phyloP scores from a whole-genome alignment of 2,113 vertebrate genomes.

The Ia io region DNA sequence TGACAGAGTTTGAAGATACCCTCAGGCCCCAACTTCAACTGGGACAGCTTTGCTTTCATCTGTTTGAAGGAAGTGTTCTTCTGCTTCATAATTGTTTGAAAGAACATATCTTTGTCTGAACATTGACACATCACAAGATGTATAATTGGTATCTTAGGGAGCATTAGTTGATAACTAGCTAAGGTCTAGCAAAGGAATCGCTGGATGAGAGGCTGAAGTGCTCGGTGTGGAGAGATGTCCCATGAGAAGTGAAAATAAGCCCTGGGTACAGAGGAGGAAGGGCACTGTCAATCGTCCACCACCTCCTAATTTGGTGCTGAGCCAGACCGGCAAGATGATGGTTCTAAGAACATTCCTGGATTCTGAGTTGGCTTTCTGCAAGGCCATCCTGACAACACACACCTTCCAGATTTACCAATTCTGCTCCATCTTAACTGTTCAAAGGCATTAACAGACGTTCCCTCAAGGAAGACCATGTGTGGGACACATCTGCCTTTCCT shows the following conservation, averaged over 20 bases:
- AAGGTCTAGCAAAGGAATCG: background rate
- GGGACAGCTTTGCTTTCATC: background rate
- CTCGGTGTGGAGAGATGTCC: background rate
- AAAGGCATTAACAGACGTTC: background rate
- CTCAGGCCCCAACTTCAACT: background rate
- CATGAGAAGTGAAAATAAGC: background rate
- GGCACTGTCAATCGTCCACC: background rate
- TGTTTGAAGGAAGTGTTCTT: background rate
- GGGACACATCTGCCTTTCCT: background rate
- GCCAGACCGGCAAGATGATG: background rate
- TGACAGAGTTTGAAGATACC: background rate
- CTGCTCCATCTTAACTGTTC: background rate
- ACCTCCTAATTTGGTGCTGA: background rate
- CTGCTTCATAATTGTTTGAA: background rate
- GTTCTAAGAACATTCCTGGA: background rate
- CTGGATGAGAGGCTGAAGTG: background rate
- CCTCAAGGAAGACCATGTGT: background rate
- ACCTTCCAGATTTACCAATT: background rate
- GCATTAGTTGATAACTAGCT: background rate
- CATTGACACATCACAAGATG: background rate
- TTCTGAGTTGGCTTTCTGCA: background rate
- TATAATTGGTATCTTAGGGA: background rate
- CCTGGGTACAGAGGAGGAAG: background rate
- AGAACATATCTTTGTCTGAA: background rate
- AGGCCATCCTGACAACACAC: background rate